phyloP scores from a whole-genome alignment of 2,797 vertebrate species.

The Sardinella longiceps region DNA sequence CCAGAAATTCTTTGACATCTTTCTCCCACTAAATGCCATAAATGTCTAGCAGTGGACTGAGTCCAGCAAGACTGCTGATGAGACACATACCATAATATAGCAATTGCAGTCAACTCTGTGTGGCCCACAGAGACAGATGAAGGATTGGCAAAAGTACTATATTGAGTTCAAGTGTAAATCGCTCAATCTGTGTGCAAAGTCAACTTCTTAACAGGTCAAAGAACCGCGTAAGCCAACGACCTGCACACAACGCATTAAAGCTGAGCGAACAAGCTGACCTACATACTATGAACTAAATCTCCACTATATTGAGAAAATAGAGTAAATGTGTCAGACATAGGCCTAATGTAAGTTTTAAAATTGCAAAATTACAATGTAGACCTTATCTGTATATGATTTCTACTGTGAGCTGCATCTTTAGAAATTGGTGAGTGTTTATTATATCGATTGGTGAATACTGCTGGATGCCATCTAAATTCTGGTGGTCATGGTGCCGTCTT shows the following conservation, averaged over 20 bases:
- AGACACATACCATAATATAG: not conserved
- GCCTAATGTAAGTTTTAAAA: not conserved
- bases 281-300: not conserved
- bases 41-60: not conserved
- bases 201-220: conserved; percentile 24
- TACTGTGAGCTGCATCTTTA: not conserved
- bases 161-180: not conserved
- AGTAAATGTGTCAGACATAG: not conserved
- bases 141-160: not conserved
- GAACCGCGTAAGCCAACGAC: conserved; percentile 11
- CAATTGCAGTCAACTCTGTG: not conserved
- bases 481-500: not conserved
- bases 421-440: too few relatives aligned
- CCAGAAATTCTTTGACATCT: not conserved
- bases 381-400: not conserved
- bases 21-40: not conserved
- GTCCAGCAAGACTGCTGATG: not conserved
- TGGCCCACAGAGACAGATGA: not conserved
- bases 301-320: not conserved
- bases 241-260: conserved; percentile 8
- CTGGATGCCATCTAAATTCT: not conserved
- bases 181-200: conserved; percentile 6
- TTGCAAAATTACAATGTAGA: not conserved
- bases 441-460: not conserved
- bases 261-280: conserved; percentile 17